These are phyloP conservation scores for Drosophila silvestris DNA, from an alignment of 2,888 invertebrate genomes.

Conservation along the genomic window DNA sequence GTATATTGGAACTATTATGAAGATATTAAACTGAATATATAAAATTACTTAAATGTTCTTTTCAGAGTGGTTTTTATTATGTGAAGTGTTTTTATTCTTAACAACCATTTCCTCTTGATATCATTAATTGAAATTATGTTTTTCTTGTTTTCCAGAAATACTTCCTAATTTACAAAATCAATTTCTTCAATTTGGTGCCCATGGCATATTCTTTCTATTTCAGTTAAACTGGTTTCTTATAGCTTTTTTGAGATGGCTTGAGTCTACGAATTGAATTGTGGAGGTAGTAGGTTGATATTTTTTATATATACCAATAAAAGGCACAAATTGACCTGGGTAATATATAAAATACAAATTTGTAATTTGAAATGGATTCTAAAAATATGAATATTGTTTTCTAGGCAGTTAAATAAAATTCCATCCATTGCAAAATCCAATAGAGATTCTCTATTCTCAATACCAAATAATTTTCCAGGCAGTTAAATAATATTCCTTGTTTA, in stretches of 20 bases:
- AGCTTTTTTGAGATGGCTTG: neutral
- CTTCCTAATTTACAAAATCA: neutral
- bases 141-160: neutral
- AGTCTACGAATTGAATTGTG: slow-evolving; percentile 5
- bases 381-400: neutral
- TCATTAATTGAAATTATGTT: neutral
- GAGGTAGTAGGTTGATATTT: slow-evolving; percentile 72
- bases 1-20: neutral
- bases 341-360: neutral
- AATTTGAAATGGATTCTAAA: neutral
- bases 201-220: neutral
- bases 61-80: neutral
- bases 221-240: neutral
- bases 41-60: neutral
- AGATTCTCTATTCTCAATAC: neutral
- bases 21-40: neutral
- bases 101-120: rapidly evolving
- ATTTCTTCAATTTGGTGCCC: neutral
- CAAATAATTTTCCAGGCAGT: neutral
- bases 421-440: neutral
- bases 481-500: neutral
- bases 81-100: neutral
- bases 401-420: neutral
- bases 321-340: neutral
- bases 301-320: neutral